phyloP scores from a whole-genome alignment of 2,113 vertebrate species.

The Ancistrus triradiatus region DNA sequence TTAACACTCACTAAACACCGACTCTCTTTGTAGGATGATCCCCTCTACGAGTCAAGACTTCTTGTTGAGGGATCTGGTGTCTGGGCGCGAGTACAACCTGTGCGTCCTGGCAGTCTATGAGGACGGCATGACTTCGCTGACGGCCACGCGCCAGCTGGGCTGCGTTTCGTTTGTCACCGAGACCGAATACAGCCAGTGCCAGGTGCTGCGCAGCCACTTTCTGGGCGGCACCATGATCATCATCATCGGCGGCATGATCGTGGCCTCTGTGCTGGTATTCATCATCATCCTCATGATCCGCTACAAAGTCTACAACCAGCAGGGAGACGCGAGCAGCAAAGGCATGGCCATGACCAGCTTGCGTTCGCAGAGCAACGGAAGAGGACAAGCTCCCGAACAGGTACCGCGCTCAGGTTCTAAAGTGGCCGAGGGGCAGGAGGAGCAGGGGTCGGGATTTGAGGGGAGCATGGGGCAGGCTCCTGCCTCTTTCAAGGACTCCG shows the following conservation, averaged over 20 bases:
- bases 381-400: slow-evolving; percentile 68
- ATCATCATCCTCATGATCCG: slow-evolving; percentile 92
- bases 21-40: slow-evolving; percentile 78
- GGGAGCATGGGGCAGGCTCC: slow-evolving; percentile 30
- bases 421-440: slow-evolving; percentile 64
- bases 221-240: slow-evolving; percentile 95
- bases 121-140: slow-evolving; percentile 74
- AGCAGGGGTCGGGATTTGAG: slow-evolving; percentile 45
- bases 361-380: slow-evolving; percentile 74
- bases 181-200: slow-evolving; percentile 76
- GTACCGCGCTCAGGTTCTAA: slow-evolving; percentile 63
- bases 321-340: slow-evolving; percentile 67
- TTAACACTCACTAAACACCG: not conserved
- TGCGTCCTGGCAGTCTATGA: slow-evolving; percentile 86
- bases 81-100: slow-evolving; percentile 84
- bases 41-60: slow-evolving; percentile 84
- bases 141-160: slow-evolving; percentile 79
- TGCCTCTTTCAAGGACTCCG: slow-evolving; percentile 64
- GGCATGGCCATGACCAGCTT: slow-evolving; percentile 61
- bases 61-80: slow-evolving; percentile 83
- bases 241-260: slow-evolving; percentile 91
- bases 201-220: slow-evolving; percentile 82
- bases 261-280: slow-evolving; percentile 89
- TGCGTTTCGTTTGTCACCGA: slow-evolving; percentile 80
- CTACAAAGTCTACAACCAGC: slow-evolving; percentile 86